phyloP scores from a whole-genome alignment of 2,113 vertebrate genomes.

The Microtus pennsylvanicus region DNA sequence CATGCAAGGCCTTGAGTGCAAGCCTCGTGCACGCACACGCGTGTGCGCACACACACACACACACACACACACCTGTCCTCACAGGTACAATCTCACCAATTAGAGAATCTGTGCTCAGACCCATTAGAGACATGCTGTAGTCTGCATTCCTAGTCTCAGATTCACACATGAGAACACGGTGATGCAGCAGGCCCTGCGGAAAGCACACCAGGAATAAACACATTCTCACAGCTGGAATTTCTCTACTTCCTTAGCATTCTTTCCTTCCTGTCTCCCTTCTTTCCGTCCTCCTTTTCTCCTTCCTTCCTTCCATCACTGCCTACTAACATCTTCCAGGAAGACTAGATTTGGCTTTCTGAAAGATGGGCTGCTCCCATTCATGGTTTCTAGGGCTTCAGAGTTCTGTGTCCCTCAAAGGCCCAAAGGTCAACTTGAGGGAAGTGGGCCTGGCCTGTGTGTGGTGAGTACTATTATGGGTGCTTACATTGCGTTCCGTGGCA shows the following conservation, averaged over 20 bases:
- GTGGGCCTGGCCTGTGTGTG: neutral
- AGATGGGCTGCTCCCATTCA: neutral
- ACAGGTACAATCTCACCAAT: neutral
- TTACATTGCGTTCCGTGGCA: no score
- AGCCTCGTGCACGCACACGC: neutral
- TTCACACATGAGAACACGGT: no score
- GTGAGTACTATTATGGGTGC: no score
- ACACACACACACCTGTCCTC: no score
- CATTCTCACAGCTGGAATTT: neutral
- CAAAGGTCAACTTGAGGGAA: neutral
- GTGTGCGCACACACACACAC: neutral
- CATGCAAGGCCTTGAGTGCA: neutral
- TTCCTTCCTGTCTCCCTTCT: no score
- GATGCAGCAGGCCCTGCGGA: no score
- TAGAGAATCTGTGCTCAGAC: no score
- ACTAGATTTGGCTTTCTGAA: neutral
- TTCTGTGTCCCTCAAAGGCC: neutral
- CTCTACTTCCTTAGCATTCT: neutral
- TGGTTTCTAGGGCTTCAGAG: no score
- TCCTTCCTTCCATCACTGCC: neutral
- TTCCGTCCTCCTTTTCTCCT: no score
- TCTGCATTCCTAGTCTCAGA: neutral
- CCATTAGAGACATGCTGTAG: neutral
- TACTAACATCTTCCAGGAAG: neutral
- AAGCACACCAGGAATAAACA: neutral